These are phyloP conservation scores for Drosophila cognata DNA, from an alignment of 2,888 invertebrate genomes.

Conservation along the genomic window DNA sequence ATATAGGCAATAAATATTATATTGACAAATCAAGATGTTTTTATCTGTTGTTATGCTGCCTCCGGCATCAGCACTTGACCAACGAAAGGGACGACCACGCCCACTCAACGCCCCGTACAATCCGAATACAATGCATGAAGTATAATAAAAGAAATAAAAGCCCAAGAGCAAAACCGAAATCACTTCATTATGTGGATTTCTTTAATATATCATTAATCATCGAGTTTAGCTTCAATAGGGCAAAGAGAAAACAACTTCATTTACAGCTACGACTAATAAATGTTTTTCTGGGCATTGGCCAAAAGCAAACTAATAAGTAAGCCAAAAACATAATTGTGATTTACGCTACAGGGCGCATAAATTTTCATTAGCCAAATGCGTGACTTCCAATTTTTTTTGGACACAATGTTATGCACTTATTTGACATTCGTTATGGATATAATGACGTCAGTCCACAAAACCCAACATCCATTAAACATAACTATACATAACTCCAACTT, in stretches of 20 bases:
- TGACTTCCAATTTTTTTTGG: constrained; percentile 32
- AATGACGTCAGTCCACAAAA: constrained; percentile 14
- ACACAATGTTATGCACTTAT: constrained; percentile 12
- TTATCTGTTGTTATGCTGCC: constrained; percentile 53
- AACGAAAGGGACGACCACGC: constrained; percentile 23
- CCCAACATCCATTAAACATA: not conserved
- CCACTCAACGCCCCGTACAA: constrained; percentile 20
- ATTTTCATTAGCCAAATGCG: constrained; percentile 48
- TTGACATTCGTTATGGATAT: constrained; percentile 4
- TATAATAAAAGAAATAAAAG: constrained; percentile 44
- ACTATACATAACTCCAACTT: not conserved
- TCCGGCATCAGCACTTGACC: constrained; percentile 24
- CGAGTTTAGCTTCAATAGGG: constrained; percentile 14
- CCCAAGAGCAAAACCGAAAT: constrained; percentile 42
- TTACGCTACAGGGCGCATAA: constrained; percentile 46
- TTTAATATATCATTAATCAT: constrained; percentile 70
- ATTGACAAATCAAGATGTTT: constrained; percentile 77
- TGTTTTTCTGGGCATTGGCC: constrained; percentile 47
- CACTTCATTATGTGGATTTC: constrained; percentile 67
- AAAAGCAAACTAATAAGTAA: constrained; percentile 60
- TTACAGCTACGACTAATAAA: constrained; percentile 38
- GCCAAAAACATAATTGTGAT: constrained; percentile 67
- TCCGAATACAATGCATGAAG: constrained; percentile 28
- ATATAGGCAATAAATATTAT: constrained; percentile 72
- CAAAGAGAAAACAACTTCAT: constrained; percentile 23